Evolutionary conservation across 1,140 invertebrate genomes (phyloP).

Genomic region (Philaenus spumarius): DNA sequence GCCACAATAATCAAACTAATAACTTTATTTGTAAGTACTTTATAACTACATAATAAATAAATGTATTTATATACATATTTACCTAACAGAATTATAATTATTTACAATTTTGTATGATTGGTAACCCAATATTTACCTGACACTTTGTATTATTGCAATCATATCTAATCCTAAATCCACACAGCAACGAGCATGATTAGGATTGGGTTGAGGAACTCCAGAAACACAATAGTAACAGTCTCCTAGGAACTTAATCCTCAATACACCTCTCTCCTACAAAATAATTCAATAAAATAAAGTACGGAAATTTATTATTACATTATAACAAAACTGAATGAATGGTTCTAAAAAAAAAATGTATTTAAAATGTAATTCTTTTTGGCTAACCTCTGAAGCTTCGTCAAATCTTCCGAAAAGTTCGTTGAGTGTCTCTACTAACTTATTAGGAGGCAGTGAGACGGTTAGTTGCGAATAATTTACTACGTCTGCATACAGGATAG

Average conservation of each 20-base stretch:
- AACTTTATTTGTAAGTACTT: too few species aligned
- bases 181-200: not conserved
- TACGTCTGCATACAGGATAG: constrained; percentile 92
- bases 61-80: too few species aligned
- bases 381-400: constrained; percentile 71
- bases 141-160: not conserved
- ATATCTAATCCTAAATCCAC: constrained; percentile 3
- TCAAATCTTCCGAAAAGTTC: constrained; percentile 93
- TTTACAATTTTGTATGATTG: too few species aligned
- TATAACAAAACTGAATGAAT: too few species aligned
- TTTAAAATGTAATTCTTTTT: too few species aligned
- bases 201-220: not conserved
- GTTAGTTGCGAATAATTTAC: constrained; percentile 92
- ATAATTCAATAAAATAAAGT: not conserved
- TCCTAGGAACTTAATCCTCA: constrained; percentile 8
- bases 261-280: not conserved
- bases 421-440: constrained; percentile 85
- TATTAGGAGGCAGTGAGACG: constrained; percentile 63
- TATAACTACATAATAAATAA: too few species aligned
- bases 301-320: too few species aligned
- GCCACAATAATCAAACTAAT: too few species aligned
- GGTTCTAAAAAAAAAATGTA: too few species aligned
- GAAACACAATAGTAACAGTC: constrained; percentile 10
- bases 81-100: too few species aligned
- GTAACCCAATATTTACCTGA: constrained; percentile 3